phyloP scores from a whole-genome alignment of 2,113 vertebrate genomes.

The Gnathonemus longibarbis region DNA sequence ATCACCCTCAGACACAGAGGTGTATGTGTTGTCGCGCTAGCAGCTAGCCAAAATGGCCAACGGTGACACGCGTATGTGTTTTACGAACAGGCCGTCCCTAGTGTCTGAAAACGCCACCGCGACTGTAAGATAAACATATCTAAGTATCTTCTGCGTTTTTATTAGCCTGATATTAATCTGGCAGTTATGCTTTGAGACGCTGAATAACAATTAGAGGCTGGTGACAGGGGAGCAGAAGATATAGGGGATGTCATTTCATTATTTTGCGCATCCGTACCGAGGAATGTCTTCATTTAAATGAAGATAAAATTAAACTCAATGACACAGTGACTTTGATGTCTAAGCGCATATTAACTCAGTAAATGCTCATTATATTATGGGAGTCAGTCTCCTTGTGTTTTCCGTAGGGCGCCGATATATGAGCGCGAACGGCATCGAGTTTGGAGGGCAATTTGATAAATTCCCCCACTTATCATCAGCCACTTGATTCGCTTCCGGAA shows the following conservation, averaged over 20 bases:
- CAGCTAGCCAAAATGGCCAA: not conserved
- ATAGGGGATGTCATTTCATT: not conserved
- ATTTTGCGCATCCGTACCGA: not conserved
- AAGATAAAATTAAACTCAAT: conserved; percentile 6
- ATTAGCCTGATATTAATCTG: not conserved
- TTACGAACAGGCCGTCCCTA: not conserved
- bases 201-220: conserved; percentile 1
- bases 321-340: conserved; percentile 11
- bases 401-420: not conserved
- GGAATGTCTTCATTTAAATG: conserved; percentile 2
- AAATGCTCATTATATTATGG: not conserved
- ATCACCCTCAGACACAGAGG: not conserved
- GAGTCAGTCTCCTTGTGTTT: not conserved
- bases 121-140: not conserved
- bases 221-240: not conserved
- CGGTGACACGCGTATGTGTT: not conserved
- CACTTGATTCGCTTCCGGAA: not conserved
- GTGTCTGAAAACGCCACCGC: not conserved
- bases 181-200: not conserved
- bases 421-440: not conserved
- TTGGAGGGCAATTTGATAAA: not conserved
- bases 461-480: not conserved
- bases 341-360: not conserved
- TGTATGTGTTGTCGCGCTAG: not conserved
- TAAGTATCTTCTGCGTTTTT: not conserved